Evolutionary conservation across 2,113 vertebrate species (phyloP), one percentile per base, ranked within the genome.

Genomic region (Sinocyclocheilus anshuiensis): DNA sequence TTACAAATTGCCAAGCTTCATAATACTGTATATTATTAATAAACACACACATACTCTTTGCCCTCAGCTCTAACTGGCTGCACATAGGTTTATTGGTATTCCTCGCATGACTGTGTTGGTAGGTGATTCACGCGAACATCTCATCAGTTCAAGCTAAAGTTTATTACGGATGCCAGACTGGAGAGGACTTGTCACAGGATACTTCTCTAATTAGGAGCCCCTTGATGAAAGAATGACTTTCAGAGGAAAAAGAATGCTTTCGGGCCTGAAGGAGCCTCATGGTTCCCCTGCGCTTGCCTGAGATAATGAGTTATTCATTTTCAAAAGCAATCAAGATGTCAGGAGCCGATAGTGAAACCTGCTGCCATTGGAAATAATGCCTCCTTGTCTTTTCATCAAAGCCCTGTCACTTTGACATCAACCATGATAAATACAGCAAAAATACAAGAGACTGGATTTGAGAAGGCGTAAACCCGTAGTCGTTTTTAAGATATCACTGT

Each of bases 271-370:
- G 74, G 82, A 77, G 84, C 48, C 72, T 77, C 63, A 36, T 22
- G 59, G 22, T 78, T 24, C 78, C 75, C 59, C 75, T 10, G 63
- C 36, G 33, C 87, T 57, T 57, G 81, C 79, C 45, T 26, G 80
- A 88, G 84, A 91, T 89, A 90, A 90, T 89, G 83, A 87, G 87
- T 87, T 88, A 87, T 90, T 90, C 86, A 87, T 90, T 90, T 89
- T 89, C 83, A 87, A 87, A 88, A 87, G 87, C 85, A 89, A 89
- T 89, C 89, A 88, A 90, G 91, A 91, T 91, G 86, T 85, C 88
- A 86, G 76, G 61, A 76, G 57, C 65, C 39, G 89, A 89, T 90
- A 90, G 83, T 79, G 76, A 86, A 88, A 83, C 87, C 82, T 81
- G 77, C 79, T 71, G 74, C 82, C 63, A 33, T 77, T 15, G 65